phyloP scores from a whole-genome alignment of 2,888 invertebrate species.

The Paralinhomoeus sp. region DNA sequence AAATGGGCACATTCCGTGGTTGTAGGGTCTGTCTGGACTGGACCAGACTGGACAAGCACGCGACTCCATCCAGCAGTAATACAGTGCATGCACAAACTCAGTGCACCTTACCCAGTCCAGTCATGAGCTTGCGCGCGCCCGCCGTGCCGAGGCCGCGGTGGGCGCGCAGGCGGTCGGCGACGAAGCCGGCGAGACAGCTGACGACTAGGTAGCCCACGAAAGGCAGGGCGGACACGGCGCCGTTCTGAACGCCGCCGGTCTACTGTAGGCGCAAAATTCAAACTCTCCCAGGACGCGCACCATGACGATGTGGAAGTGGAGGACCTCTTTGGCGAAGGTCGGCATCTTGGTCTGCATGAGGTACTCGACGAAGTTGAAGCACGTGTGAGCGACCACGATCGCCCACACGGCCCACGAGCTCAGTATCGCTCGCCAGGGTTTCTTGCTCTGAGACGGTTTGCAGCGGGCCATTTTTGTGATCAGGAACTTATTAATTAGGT shows the following conservation, averaged over 20 bases:
- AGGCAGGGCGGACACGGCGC: constrained; percentile 48
- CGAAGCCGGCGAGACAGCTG: constrained; percentile 45
- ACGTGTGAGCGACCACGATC: constrained; percentile 2
- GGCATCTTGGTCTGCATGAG: constrained; percentile 23
- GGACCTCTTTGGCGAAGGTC: constrained; percentile 23
- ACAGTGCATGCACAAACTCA: no score
- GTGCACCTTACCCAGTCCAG: no score
- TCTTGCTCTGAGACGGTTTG: no score
- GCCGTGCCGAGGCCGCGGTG: constrained; percentile 42
- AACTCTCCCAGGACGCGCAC: no score
- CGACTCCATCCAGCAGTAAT: no score
- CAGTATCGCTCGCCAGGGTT: neutral
- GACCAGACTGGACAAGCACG: no score
- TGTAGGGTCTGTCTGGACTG: no score
- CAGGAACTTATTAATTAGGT: no score
- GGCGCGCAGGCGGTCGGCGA: constrained; percentile 49
- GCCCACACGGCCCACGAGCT: constrained; percentile 2
- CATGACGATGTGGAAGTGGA: constrained; percentile 24
- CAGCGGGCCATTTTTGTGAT: no score
- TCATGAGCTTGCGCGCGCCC: constrained; percentile 54
- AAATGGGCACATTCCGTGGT: no score
- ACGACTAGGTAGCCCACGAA: constrained; percentile 54
- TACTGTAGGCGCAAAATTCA: no score
- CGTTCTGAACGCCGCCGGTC: no score
- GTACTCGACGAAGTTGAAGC: constrained; percentile 11